Percentiles rank a stretch among this genome's conserved stretches.
Conservation (phyloP, 2,113 vertebrate genomes). For the Brienomyrus brachyistius region DNA sequence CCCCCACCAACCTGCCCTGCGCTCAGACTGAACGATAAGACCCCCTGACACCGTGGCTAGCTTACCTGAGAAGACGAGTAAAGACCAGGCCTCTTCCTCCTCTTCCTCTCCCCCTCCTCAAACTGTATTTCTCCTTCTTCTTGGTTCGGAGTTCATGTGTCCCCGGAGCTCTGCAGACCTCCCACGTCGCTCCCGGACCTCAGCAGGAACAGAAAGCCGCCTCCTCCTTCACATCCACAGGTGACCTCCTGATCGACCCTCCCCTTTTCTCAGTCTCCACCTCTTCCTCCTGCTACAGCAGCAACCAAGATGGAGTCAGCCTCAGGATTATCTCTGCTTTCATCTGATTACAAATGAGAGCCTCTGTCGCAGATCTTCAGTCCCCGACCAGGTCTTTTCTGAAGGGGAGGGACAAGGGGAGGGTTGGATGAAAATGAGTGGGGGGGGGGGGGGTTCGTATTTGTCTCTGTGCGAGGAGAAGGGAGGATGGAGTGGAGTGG, state of each 20-base stretch:
- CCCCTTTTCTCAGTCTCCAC: conserved; percentile 16
- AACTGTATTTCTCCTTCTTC: conserved; percentile 3
- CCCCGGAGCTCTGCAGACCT: neutral
- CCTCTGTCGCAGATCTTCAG: conserved; percentile 49
- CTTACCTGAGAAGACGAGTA: conserved; percentile 13
- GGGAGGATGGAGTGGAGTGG: neutral
- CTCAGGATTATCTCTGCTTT: conserved; percentile 49
- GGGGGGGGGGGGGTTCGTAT: neutral
- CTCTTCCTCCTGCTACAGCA: conserved; percentile 26
- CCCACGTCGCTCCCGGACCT: conserved; percentile 25
- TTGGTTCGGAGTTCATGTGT: conserved; percentile 23
- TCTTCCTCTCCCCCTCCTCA: conserved; percentile 9
- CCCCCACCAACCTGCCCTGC: neutral
- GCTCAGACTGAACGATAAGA: neutral
- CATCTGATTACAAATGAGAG: conserved; percentile 56
- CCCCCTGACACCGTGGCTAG: neutral
- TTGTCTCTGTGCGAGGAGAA: neutral
- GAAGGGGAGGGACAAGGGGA: neutral
- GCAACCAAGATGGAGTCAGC: conserved; percentile 49
- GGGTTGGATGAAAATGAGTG: neutral
- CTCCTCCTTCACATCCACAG: conserved; percentile 46
- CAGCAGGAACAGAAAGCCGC: conserved; percentile 19
- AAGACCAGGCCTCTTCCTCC: neutral
- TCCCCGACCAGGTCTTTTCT: conserved; percentile 26
- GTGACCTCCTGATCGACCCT: conserved; percentile 37